Evolutionary conservation across 2,797 vertebrate species (phyloP), one percentile per base, ranked within the genome.

Genomic region (Chiloscyllium punctatum): DNA sequence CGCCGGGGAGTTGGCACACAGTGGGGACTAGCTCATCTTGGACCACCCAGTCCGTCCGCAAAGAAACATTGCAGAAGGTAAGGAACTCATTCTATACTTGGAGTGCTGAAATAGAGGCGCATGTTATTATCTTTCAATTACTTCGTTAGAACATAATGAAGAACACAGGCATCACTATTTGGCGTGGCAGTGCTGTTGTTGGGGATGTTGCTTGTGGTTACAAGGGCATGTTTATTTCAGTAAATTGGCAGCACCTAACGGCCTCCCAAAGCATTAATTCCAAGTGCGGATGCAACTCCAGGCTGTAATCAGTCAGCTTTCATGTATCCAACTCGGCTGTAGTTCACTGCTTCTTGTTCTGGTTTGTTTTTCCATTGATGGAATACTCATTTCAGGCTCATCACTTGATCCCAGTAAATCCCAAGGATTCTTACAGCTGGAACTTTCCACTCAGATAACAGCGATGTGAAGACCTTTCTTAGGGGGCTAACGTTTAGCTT

Each of bases 1-100:
- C 96, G 96, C 96, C 94, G 91, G 91, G 69, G 84, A 74, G 90
- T 77, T 95, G 62, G 68, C 27, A 79, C 95, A 95, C 53, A 95
- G 95, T 77, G 30, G 42, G n/a, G 68, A 82, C 68, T 95, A 33
- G 8, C 69, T 57, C 96, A 33, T 37, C 53, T 27, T 95, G 90
- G 95, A 18, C 4, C 77, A 62, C 84, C 7, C 96, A 96, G 94
- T 71, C 62, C 27, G 71, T 74, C 33, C 9, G 18, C 1, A 13
- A 11, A 27, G 95, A 42, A 21, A 72, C n/a, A 71, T 74, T 95
- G 33, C 86, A 72, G 84, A 25, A 18, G 72, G 27, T 53, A 74
- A 72, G 5, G 25, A 92, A 90, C 68, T 92, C 68, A 92, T 68
- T 68, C 37, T 68, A 68, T 8, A 23, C 62, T 7, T 9, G 18